Base-by-base conservation (phyloP, 2,797 vertebrate genomes). In the Uromys caudimaculatus region DNA sequence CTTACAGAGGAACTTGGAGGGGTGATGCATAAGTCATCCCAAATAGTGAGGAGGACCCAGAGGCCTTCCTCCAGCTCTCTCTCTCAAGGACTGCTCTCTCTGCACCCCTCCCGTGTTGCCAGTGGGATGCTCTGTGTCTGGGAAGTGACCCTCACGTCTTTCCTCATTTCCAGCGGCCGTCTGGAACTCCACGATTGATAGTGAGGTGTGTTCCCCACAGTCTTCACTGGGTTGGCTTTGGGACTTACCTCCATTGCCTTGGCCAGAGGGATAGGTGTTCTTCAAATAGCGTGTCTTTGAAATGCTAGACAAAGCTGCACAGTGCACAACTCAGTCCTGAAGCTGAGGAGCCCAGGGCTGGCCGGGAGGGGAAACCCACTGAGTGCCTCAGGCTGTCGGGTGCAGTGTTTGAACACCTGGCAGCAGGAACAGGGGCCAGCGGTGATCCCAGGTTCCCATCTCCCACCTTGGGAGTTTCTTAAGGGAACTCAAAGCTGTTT, bases 131-230 rank as follows among this genome's bases (percentile, higher is more conserved):
- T 67, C 81, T 44, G 27, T 24, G 29, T 75, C 38, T 32, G 23
- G 17, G 17, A 67, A 73, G 24, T 41, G 32, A 41, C 69, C 41
- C 4, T n/a, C n/a, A 24, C 5, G 29, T 9, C 0, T 47, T 32
- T 38, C 0, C 10, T 24, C 11, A 0, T 47, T 29, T 12, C 10
- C 24, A 3, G 4, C 0, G 35, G 41, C 64, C 19, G 52, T 0
- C 23, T 27, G 54, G 44, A 64, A 38, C 47, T 38, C 73, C 27
- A 44, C 6, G 44, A 44, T 7, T 1, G 1, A 9, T 7, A 6
- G 38, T 12, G 64, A 71, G 4, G 41, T 50, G 62, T 47, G 3
- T 1, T 4, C 3, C 27, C 71, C 3, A 4, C 16, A 32, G 24
- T 76, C 78, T 67, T 2, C 2, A 44, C 41, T 44, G 35, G 29